These are phyloP conservation scores for Larimichthys polyactis DNA, from an alignment of 2,113 vertebrate species.

Conservation along the genomic window DNA sequence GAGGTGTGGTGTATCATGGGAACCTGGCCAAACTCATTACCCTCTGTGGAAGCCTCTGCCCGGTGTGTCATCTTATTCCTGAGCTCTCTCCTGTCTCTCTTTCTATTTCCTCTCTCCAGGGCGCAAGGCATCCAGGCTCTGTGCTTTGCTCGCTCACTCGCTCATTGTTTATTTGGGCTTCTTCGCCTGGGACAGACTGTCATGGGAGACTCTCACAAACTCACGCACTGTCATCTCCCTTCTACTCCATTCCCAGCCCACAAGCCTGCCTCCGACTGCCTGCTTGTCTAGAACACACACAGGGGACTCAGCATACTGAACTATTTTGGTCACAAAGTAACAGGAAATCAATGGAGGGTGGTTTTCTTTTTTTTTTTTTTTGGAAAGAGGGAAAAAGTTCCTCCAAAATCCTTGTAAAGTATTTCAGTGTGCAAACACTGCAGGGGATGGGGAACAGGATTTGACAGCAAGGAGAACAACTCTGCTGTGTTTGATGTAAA, in stretches of 20 bases:
- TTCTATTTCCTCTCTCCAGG: slow-evolving; percentile 38
- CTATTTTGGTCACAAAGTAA: slow-evolving; percentile 77
- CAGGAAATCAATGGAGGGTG: slow-evolving; percentile 73
- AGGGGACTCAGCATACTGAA: slow-evolving; percentile 42
- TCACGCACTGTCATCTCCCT: slow-evolving; percentile 47
- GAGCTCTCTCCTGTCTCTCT: slow-evolving; percentile 34
- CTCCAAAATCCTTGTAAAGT: slow-evolving; percentile 16
- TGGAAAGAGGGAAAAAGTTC: slow-evolving; percentile 47
- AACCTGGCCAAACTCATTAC: slow-evolving; percentile 74
- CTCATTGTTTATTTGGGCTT: slow-evolving; percentile 70
- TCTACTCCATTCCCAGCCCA: slow-evolving; percentile 48
- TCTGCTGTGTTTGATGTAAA: neutral
- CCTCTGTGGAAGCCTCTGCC: slow-evolving; percentile 53
- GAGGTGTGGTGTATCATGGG: slow-evolving; percentile 43
- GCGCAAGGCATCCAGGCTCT: slow-evolving; percentile 33
- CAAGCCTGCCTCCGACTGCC: slow-evolving; percentile 46
- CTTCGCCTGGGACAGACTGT: slow-evolving; percentile 59
- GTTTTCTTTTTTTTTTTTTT: slow-evolving; percentile 21
- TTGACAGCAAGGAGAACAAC: slow-evolving; percentile 4
- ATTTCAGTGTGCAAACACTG: slow-evolving; percentile 25
- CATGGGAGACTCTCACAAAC: slow-evolving; percentile 67
- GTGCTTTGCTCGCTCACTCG: slow-evolving; percentile 34
- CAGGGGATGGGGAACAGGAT: neutral
- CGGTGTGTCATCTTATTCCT: slow-evolving; percentile 60
- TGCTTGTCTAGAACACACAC: slow-evolving; percentile 64